A percentile compares a stretch with the other conserved stretches of the same genome.
phyloP scores from a whole-genome alignment of 2,888 invertebrate species.

The Ferdinandea cuprea region DNA sequence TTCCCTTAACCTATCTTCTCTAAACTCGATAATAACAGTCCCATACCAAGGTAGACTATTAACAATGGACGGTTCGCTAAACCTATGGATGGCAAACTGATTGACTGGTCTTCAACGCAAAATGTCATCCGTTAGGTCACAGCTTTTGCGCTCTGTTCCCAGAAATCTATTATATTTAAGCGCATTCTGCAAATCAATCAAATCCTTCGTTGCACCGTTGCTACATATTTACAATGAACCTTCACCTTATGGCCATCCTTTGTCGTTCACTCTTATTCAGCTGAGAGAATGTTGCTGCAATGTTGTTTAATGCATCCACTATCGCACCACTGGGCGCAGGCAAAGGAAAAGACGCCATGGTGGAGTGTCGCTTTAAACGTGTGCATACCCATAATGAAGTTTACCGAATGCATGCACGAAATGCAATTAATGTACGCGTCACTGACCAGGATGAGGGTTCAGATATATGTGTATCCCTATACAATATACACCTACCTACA shows the following conservation, averaged over 20 bases:
- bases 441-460: constrained; percentile 19
- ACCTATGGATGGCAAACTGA: no score
- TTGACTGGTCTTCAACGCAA: no score
- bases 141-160: no score
- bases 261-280: neutral
- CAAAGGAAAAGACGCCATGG: neutral
- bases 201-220: neutral
- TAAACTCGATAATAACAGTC: no score
- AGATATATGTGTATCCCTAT: constrained; percentile 1
- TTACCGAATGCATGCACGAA: constrained; percentile 56
- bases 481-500: neutral
- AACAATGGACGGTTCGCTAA: no score
- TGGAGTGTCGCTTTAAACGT: constrained; percentile 35
- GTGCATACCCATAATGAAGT: constrained; percentile 45
- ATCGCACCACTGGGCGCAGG: no score
- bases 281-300: no score
- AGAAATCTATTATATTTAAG: no score
- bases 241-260: neutral
- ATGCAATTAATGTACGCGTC: constrained; percentile 51
- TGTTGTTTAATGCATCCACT: no score
- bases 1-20: no score
- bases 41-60: no score
- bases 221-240: neutral
- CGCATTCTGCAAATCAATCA: neutral
- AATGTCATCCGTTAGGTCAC: no score